These are phyloP conservation scores for Tachysurus vachellii DNA, from an alignment of 2,113 vertebrate genomes.

Conservation along the genomic window DNA sequence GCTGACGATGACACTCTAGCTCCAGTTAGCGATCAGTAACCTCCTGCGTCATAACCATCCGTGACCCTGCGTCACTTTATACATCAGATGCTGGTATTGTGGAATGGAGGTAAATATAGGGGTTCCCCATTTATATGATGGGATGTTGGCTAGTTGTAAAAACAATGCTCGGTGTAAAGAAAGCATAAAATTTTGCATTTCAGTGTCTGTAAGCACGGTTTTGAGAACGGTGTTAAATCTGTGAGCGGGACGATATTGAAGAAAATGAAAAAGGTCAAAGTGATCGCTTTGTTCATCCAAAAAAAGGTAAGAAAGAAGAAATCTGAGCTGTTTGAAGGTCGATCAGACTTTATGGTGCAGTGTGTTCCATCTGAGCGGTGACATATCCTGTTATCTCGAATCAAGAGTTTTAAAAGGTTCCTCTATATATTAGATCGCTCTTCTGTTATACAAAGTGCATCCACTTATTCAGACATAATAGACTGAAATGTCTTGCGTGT, in stretches of 20 bases:
- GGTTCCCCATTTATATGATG: background rate
- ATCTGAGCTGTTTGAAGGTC: constrained; percentile 9
- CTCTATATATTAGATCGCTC: background rate
- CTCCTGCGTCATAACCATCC: background rate
- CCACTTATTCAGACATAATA: constrained; percentile 10
- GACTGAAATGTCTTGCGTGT: background rate
- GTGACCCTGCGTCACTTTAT: background rate
- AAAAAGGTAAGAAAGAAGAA: background rate
- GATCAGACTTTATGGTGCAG: background rate
- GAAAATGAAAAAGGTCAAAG: background rate
- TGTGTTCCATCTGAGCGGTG: background rate
- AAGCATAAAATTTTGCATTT: background rate
- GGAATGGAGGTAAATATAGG: constrained; percentile 27
- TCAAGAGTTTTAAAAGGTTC: background rate
- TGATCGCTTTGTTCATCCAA: background rate
- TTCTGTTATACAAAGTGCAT: background rate
- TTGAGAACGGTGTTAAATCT: background rate
- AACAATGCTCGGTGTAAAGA: background rate
- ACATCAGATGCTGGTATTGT: constrained; percentile 20
- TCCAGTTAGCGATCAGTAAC: background rate
- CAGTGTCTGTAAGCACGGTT: background rate
- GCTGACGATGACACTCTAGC: background rate
- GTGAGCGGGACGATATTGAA: background rate
- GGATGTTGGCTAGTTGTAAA: background rate
- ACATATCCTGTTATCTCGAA: background rate